Evolutionary conservation across 2,888 invertebrate genomes (phyloP), one percentile per base, ranked within the genome.

Genomic region (Anthoptus insignis): DNA sequence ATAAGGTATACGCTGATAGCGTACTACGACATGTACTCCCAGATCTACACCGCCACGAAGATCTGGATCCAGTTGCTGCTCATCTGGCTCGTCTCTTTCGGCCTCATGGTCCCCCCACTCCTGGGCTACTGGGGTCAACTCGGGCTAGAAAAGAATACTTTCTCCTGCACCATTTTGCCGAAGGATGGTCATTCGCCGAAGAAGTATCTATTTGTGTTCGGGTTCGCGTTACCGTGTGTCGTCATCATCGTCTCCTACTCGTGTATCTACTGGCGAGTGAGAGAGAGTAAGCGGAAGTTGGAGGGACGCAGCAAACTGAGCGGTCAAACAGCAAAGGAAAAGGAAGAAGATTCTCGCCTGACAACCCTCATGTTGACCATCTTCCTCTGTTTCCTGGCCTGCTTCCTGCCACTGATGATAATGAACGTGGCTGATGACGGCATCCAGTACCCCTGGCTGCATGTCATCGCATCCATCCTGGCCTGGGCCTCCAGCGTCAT

Each of bases 401-500:
- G 97, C 79, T 98, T 98, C 90, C 94, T 98, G 71, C 98, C 98
- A 0, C 93, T 98, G 59, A 97, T 98, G 96, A 91, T 98, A 73
- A 97, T 96, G 82, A 98, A 98, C 87, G 97, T 98, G 4, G 95
- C 97, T 13, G 97, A 97, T 82, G 97, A 98, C 81, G 94, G 96
- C 69, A 95, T 96, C 66, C 79, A 67, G 4, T 95, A 94, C 76
- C 97, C 98, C 3, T 95, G 95, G 87, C 86, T 97, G 0, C 98
- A 98, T 81, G 96, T 98, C 68, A 92, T 97, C 61, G 97, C 97
- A 0, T 98, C 98, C 0, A 95, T 98, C 58, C 92, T 98, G 70
- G 97, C 98, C 0, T 98, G 98, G 97, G 97, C 97, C 0, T 98
- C 98, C 0, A 97, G 97, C 66, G 98, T 98, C 57, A 94, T 98